Percentiles rank a stretch among this genome's conserved stretches.
These are phyloP conservation scores for Rhinella marina DNA, from an alignment of 2,797 vertebrate genomes.

Conservation along the genomic window DNA sequence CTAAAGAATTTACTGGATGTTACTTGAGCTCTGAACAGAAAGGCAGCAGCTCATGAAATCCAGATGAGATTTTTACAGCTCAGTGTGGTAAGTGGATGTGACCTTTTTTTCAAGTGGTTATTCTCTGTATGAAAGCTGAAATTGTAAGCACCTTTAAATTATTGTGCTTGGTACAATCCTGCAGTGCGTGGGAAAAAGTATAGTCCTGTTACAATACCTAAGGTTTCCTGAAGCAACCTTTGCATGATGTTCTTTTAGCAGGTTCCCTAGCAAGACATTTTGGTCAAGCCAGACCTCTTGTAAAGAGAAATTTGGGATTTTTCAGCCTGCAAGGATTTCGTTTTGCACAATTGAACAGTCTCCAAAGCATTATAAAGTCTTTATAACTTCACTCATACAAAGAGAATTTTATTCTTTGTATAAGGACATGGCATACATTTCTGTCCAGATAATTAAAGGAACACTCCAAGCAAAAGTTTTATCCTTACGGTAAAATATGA, in stretches of 20 bases:
- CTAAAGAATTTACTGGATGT: slow-evolving; percentile 23
- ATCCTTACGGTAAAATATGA: too few relatives aligned
- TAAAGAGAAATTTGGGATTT: slow-evolving; percentile 19
- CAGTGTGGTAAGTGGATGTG: slow-evolving; percentile 39
- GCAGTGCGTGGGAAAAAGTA: slow-evolving; percentile 15
- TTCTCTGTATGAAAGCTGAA: slow-evolving; percentile 51
- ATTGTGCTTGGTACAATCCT: slow-evolving; percentile 35
- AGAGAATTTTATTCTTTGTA: neutral
- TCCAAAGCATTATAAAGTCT: neutral
- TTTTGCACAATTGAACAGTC: neutral
- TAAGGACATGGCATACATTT: neutral
- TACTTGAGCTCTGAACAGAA: slow-evolving; percentile 34
- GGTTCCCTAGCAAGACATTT: slow-evolving; percentile 3
- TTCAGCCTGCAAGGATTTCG: neutral
- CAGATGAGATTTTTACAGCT: slow-evolving; percentile 52
- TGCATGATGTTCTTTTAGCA: slow-evolving; percentile 28
- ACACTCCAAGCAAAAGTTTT: too few relatives aligned
- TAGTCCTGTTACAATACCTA: slow-evolving; percentile 22
- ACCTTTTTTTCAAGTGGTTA: slow-evolving; percentile 57
- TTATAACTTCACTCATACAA: neutral
- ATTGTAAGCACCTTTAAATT: slow-evolving; percentile 54
- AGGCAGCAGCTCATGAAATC: slow-evolving; percentile 58
- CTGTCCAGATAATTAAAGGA: neutral
- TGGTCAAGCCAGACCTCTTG: neutral
- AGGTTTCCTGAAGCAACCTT: slow-evolving; percentile 33